A percentile compares a stretch with the other conserved stretches of the same genome.
These are phyloP conservation scores for Hirtodrosophila histrioides DNA, from an alignment of 2,888 invertebrate genomes.

Conservation along the genomic window DNA sequence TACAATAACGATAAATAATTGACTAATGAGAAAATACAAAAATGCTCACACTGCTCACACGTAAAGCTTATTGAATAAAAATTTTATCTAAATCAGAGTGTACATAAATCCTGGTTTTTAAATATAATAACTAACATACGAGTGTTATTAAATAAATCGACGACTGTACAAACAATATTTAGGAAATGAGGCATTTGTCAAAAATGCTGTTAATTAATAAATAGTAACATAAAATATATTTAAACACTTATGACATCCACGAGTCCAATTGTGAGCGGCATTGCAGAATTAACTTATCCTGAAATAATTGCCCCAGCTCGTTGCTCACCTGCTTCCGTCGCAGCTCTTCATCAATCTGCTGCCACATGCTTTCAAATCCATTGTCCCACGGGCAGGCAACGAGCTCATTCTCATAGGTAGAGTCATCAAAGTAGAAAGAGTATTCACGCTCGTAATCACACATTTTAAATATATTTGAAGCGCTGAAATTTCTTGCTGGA, in stretches of 20 bases:
- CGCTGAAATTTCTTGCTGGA: too few species aligned
- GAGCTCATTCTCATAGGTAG: constrained; percentile 47
- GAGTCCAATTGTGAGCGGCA: constrained; percentile 2
- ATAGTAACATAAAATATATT: constrained; percentile 12
- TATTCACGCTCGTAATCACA: constrained; percentile 65
- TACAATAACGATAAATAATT: constrained; percentile 37
- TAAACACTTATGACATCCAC: constrained; percentile 4
- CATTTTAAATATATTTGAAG: constrained; percentile 33
- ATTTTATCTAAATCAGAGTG: constrained; percentile 12
- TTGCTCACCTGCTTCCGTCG: constrained; percentile 47
- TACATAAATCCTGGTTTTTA: constrained; percentile 15
- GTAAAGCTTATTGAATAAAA: constrained; percentile 9
- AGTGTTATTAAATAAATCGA: constrained; percentile 7
- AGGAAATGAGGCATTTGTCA: constrained; percentile 47
- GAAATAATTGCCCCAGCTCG: constrained; percentile 41
- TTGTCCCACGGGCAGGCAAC: constrained; percentile 31
- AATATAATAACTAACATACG: constrained; percentile 13
- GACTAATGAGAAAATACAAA: constrained; percentile 42
- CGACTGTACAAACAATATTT: constrained; percentile 25
- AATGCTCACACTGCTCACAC: constrained; percentile 6
- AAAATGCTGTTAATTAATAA: constrained; percentile 38
- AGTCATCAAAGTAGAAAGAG: constrained; percentile 57
- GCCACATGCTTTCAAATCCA: constrained; percentile 63
- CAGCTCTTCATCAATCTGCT: constrained; percentile 57
- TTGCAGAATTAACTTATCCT: constrained; percentile 31